phyloP scores from a whole-genome alignment of 2,888 invertebrate genomes.

The Thereva unica region DNA sequence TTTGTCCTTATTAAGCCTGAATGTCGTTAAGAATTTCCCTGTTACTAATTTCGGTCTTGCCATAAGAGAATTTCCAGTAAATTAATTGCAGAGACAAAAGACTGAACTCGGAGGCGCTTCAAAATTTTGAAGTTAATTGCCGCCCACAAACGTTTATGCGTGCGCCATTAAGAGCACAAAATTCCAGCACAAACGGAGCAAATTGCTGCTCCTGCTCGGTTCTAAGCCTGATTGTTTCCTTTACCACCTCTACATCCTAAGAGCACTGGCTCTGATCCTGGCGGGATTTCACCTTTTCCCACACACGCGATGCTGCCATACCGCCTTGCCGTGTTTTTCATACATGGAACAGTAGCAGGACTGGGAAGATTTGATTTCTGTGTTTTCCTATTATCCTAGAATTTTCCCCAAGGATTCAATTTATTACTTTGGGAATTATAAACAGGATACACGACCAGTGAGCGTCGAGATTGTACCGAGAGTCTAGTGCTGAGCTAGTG shows the following conservation, averaged over 20 bases:
- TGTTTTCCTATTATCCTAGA: conserved; percentile 24
- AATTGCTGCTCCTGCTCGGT: conserved; percentile 19
- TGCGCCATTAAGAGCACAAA: conserved; percentile 22
- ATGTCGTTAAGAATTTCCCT: too few relatives aligned
- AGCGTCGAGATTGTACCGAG: conserved; percentile 19
- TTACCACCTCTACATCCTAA: neutral
- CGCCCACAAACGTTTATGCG: conserved; percentile 24
- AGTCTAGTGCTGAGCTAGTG: conserved; percentile 1
- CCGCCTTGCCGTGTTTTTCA: neutral
- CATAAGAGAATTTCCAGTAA: too few relatives aligned
- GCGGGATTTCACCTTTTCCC: conserved; percentile 16
- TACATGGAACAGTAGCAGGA: neutral
- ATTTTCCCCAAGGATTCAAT: conserved; percentile 30
- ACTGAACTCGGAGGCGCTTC: neutral
- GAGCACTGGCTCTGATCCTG: neutral
- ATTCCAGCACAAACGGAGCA: conserved; percentile 14
- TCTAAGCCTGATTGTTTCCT: conserved; percentile 2
- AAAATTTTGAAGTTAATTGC: conserved; percentile 31
- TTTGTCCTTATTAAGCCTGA: too few relatives aligned
- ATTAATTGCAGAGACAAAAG: too few relatives aligned
- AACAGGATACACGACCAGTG: conserved; percentile 13
- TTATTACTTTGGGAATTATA: conserved; percentile 33
- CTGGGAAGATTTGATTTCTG: conserved; percentile 23
- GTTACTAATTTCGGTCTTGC: too few relatives aligned
- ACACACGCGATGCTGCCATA: neutral